These are phyloP conservation scores for Nomada lathburiana DNA, from an alignment of 2,888 invertebrate genomes.

Conservation along the genomic window DNA sequence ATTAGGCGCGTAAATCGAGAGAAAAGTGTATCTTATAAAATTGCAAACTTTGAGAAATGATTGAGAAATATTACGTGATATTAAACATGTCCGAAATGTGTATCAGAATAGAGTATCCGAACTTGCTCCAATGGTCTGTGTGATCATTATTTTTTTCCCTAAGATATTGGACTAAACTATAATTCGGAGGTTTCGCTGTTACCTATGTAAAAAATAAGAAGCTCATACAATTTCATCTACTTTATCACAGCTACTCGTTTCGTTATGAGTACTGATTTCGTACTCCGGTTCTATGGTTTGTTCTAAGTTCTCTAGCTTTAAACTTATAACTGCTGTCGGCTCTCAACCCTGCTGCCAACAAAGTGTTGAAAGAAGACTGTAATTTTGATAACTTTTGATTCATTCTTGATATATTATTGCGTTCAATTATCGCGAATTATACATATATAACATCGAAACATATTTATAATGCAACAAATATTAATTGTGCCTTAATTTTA, in stretches of 20 bases:
- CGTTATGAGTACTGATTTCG: no score
- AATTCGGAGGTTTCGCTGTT: constrained; percentile 52
- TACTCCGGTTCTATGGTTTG: no score
- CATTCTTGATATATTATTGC: no score
- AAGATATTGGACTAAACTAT: constrained; percentile 68
- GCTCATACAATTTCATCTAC: background rate
- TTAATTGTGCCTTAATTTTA: no score
- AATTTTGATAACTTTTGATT: no score
- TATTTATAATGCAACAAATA: background rate
- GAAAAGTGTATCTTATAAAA: background rate
- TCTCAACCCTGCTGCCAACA: no score
- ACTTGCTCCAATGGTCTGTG: constrained; percentile 71
- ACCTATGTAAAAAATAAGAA: background rate
- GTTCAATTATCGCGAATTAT: no score
- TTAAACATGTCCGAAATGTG: constrained; percentile 72
- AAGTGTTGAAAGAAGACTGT: no score
- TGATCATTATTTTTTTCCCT: constrained; percentile 52
- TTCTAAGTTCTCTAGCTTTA: no score
- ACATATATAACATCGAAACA: background rate
- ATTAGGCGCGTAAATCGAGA: background rate
- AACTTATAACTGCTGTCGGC: no score
- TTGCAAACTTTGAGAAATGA: background rate
- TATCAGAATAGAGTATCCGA: constrained; percentile 64
- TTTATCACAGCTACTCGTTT: background rate
- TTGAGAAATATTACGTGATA: constrained; percentile 70